These are phyloP conservation scores for Lingula anatina DNA, from an alignment of 2,888 invertebrate genomes.

Conservation along the genomic window DNA sequence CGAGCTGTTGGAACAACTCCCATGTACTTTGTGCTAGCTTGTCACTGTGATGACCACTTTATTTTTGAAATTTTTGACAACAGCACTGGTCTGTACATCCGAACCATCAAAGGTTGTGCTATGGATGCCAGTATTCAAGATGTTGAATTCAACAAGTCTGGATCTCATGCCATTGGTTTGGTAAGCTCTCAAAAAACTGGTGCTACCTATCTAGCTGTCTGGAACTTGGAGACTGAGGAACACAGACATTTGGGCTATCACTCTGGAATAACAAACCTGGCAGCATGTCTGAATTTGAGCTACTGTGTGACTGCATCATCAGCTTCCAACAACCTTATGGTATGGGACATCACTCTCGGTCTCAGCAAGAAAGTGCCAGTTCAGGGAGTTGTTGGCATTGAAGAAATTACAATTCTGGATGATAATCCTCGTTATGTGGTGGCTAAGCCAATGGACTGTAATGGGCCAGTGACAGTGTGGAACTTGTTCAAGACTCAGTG, in stretches of 20 bases:
- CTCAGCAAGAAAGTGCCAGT: conserved; percentile 35
- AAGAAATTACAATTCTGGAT: conserved; percentile 31
- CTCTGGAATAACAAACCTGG: conserved; percentile 28
- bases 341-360: conserved; percentile 41
- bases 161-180: conserved; percentile 43
- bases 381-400: conserved; percentile 33
- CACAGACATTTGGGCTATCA: conserved; percentile 49
- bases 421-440: conserved; percentile 41
- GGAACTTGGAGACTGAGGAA: conserved; percentile 50
- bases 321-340: conserved; percentile 31
- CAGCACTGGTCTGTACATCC: conserved; percentile 31
- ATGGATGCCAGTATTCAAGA: conserved; percentile 33
- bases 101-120: conserved; percentile 40
- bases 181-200: conserved; percentile 29
- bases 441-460: conserved; percentile 36
- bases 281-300: conserved; percentile 38
- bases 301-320: conserved; percentile 37
- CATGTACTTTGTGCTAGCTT: conserved; percentile 42
- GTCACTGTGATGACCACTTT: conserved; percentile 36
- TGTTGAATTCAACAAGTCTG: conserved; percentile 34
- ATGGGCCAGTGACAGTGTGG: conserved; percentile 45
- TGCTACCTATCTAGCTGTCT: conserved; percentile 41
- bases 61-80: conserved; percentile 42
- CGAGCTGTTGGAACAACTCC: conserved; percentile 36
- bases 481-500: conserved; percentile 38